Conservation (phyloP, 2,797 vertebrate genomes). For the Brotula barbata region DNA sequence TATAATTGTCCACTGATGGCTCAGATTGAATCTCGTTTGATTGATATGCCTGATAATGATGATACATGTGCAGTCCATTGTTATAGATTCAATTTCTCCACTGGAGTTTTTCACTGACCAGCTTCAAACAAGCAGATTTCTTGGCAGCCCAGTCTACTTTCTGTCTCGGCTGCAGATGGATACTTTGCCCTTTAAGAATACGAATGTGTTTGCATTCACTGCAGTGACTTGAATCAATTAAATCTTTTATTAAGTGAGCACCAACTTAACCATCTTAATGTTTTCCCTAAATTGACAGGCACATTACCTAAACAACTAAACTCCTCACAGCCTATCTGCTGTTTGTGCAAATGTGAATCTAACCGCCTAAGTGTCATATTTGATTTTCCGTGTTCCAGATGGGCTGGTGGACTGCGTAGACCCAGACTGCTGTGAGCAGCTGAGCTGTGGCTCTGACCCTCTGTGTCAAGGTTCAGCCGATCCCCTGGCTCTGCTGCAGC, state of each 20-base stretch:
- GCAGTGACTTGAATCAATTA: constrained; percentile 21
- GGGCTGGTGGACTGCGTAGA: constrained; percentile 93
- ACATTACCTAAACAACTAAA: constrained; percentile 9
- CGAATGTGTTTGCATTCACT: constrained; percentile 25
- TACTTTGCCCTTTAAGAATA: constrained; percentile 9
- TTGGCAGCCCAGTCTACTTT: constrained; percentile 17
- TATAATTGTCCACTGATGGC: constrained; percentile 51
- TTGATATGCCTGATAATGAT: constrained; percentile 50
- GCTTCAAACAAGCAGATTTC: constrained; percentile 10
- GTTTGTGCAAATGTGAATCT: constrained; percentile 18
- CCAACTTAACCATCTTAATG: constrained; percentile 30
- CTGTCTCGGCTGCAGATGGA: constrained; percentile 6
- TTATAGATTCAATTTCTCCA: constrained; percentile 35
- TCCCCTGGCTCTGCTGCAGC: constrained; percentile 90
- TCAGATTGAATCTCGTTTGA: constrained; percentile 55
- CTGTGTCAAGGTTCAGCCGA: constrained; percentile 93
- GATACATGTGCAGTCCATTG: constrained; percentile 40
- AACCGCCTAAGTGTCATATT: neutral
- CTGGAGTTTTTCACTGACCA: constrained; percentile 24
- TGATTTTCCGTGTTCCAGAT: constrained; percentile 75
- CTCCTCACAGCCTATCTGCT: neutral
- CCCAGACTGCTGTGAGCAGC: constrained; percentile 93
- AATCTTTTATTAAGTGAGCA: constrained; percentile 28
- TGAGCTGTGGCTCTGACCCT: constrained; percentile 87
- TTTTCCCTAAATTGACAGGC: constrained; percentile 11